phyloP scores from a whole-genome alignment of 2,113 vertebrate species.

The Dunckerocampus dactyliophorus region DNA sequence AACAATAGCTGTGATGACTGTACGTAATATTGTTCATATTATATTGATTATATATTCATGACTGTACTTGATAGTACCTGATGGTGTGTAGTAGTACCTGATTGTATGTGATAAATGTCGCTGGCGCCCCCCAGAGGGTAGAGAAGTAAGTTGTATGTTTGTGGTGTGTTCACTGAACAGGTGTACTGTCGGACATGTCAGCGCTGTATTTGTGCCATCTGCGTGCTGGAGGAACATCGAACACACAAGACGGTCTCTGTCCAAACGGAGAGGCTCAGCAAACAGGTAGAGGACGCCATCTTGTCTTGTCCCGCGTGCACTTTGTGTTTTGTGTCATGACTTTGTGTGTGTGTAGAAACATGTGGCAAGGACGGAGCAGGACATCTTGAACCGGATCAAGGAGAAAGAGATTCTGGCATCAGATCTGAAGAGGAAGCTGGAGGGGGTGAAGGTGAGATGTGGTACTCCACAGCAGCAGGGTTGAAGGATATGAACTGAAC shows the following conservation, averaged over 20 bases:
- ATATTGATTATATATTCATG: no score
- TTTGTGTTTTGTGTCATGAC: neutral
- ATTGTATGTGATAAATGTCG: neutral
- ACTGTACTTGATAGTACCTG: no score
- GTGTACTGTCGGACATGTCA: conserved; percentile 70
- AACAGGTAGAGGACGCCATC: conserved; percentile 56
- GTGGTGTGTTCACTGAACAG: conserved; percentile 27
- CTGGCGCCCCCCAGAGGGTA: no score
- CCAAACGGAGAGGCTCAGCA: conserved; percentile 65
- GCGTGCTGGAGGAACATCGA: conserved; percentile 67
- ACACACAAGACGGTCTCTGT: conserved; percentile 68
- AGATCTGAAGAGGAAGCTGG: conserved; percentile 54
- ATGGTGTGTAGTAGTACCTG: neutral
- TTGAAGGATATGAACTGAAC: no score
- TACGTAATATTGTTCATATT: no score
- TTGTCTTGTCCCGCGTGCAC: neutral
- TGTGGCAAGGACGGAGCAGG: conserved; percentile 67
- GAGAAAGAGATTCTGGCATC: conserved; percentile 39
- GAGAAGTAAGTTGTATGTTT: neutral
- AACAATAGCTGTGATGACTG: no score
- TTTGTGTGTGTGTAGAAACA: conserved; percentile 49
- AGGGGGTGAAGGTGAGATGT: conserved; percentile 37
- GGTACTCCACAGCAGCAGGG: neutral
- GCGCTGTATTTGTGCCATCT: conserved; percentile 72
- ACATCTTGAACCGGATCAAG: conserved; percentile 62